Base-by-base conservation (phyloP, 2,888 invertebrate genomes). In the Cylloceria caligata region DNA sequence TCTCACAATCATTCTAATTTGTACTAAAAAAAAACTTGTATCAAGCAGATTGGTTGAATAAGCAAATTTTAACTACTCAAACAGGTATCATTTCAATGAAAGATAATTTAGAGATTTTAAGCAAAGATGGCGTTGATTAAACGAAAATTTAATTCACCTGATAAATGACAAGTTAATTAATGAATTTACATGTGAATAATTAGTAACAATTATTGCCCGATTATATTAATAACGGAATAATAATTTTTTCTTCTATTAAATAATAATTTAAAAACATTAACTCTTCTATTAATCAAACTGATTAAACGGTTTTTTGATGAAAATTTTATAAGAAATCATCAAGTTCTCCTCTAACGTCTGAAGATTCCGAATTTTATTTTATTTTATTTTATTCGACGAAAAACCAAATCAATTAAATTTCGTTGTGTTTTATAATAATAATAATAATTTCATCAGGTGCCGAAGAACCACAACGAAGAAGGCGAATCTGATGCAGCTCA, bases 361-460 rank as follows among this genome's bases (percentile, higher is more conserved):
- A 42, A 11, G 11, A 3, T 42, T 42, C n/a, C n/a, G n/a, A n/a
- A n/a, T n/a, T n/a, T n/a, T n/a, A n/a, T n/a, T n/a, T n/a, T n/a
- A n/a, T n/a, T n/a, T n/a, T n/a, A n/a, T n/a, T n/a, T n/a, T n/a
- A n/a, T 52, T 52, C 52, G 13, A 52, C 52, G n/a, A 13, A 52
- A 2, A 52, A 52, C 24, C 9, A 52, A 21, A 21, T 24, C 11
- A 21, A 19, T 49, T 6, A 7, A 24, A 52, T 24, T 24, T 52
- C 13, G 0, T 24, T 11, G 24, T 52, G 11, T 11, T 13, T 52
- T 19, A 39, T 39, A 45, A 45, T 45, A 24, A 7, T 52, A 24
- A 52, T 24, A 24, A 55, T 27, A 52, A 57, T 57, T 30, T 57
- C 57, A 30, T 57, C 57, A 57, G 57, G 30, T 30, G 57, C 57